Conservation (phyloP, 2,113 vertebrate species). For the Oryzias melastigma region DNA sequence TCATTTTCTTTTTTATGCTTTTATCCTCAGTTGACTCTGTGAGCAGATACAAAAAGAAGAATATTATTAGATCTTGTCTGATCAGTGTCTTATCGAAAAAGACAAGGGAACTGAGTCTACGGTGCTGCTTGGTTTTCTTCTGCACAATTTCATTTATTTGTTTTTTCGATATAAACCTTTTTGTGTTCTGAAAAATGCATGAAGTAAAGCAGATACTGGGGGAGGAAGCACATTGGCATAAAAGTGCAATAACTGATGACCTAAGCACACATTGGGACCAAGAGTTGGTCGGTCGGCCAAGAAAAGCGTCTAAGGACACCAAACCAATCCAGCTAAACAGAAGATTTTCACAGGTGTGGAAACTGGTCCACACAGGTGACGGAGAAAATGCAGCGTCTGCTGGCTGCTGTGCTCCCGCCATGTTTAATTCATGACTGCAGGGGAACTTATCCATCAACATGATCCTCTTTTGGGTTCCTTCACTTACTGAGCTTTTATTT, state of each 20-base stretch:
- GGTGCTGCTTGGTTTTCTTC: too few relatives aligned
- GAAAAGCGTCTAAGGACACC: too few relatives aligned
- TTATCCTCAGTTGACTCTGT: slow-evolving; percentile 4
- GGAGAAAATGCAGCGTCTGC: not conserved
- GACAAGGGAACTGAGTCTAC: not conserved
- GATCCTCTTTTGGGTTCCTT: not conserved
- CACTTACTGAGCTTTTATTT: not conserved
- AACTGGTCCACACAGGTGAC: not conserved
- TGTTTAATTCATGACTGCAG: not conserved
- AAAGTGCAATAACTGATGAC: too few relatives aligned
- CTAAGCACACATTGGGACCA: too few relatives aligned
- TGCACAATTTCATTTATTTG: not conserved
- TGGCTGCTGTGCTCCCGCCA: not conserved
- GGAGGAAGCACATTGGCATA: not conserved
- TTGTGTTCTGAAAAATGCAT: not conserved
- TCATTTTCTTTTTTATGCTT: slow-evolving; percentile 17
- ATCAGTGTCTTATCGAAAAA: slow-evolving; percentile 11
- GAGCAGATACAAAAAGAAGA: slow-evolving; percentile 4
- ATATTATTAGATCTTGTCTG: slow-evolving; percentile 4
- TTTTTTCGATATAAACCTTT: slow-evolving; percentile 1
- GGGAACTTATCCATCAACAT: not conserved
- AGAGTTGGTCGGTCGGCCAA: too few relatives aligned
- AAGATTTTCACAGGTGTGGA: slow-evolving; percentile 13
- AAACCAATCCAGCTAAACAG: too few relatives aligned
- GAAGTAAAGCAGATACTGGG: not conserved